These are phyloP conservation scores for Oryzaephilus surinamensis DNA, from an alignment of 1,140 invertebrate genomes.

Conservation along the genomic window DNA sequence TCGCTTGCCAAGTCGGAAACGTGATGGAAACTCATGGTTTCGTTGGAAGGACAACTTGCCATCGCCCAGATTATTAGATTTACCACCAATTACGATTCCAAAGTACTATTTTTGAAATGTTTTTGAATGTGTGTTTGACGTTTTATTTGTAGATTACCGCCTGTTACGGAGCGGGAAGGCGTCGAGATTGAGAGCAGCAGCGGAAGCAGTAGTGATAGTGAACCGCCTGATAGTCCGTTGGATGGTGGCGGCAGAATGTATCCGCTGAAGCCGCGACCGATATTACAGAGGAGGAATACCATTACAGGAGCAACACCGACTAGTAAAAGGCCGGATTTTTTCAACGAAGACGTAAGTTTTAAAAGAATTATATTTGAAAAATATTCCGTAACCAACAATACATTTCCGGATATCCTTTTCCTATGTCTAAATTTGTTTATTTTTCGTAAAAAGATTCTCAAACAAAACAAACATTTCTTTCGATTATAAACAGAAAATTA, in stretches of 20 bases:
- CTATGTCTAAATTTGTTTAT: too few species aligned
- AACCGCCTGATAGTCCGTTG: constrained; percentile 31
- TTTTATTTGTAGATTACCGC: constrained; percentile 20
- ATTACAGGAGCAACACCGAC: constrained; percentile 76
- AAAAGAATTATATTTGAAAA: too few species aligned
- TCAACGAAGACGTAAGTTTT: constrained; percentile 51
- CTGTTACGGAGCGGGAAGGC: constrained; percentile 22
- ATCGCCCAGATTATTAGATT: constrained; percentile 52
- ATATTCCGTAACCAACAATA: too few species aligned
- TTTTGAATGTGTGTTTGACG: neutral
- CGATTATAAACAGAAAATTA: too few species aligned
- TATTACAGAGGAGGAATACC: constrained; percentile 72
- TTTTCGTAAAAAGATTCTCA: too few species aligned
- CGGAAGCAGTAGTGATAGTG: constrained; percentile 30
- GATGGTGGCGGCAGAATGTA: constrained; percentile 46
- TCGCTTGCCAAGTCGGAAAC: constrained; percentile 63
- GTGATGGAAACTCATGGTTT: constrained; percentile 48
- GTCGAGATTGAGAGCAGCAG: constrained; percentile 23
- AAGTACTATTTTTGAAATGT: constrained; percentile 36
- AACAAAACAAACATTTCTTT: too few species aligned
- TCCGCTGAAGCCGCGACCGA: constrained; percentile 60
- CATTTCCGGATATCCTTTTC: too few species aligned
- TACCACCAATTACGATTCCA: constrained; percentile 46
- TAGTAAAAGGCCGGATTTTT: constrained; percentile 49
- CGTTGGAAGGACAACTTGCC: constrained; percentile 57